Evolutionary conservation across 2,113 vertebrate species (phyloP).

Genomic region (Callaeas wilsoni): DNA sequence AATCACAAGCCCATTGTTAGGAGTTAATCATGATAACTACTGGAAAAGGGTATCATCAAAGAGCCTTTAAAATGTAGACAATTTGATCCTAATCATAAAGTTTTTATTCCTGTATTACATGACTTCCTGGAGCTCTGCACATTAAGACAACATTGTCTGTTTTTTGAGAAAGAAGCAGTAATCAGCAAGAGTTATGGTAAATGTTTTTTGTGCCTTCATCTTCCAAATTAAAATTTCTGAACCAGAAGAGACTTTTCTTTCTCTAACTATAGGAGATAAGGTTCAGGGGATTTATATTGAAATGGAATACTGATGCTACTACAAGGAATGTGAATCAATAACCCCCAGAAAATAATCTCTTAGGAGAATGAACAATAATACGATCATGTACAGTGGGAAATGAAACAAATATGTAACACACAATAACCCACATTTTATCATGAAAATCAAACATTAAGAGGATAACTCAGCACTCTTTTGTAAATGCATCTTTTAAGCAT

Average conservation of each 20-base stretch:
- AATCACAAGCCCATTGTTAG: background rate
- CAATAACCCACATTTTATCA: background rate
- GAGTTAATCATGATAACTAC: background rate
- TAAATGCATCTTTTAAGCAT: background rate
- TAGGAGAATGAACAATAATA: background rate
- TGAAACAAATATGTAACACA: background rate
- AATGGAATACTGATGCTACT: background rate
- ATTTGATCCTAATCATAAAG: background rate
- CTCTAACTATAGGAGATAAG: background rate
- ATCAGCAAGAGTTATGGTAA: background rate
- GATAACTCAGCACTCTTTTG: background rate
- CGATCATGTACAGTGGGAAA: background rate
- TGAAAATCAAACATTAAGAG: background rate
- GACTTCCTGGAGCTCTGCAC: background rate
- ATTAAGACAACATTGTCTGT: background rate
- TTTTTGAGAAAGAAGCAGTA: background rate
- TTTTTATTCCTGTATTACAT: background rate
- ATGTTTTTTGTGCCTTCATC: background rate
- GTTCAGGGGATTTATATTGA: background rate
- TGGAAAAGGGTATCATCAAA: background rate
- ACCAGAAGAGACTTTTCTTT: background rate
- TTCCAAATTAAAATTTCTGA: background rate
- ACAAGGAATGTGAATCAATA: background rate
- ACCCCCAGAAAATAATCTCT: background rate
- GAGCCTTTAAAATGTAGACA: background rate